A percentile compares a stretch with the other conserved stretches of the same genome.
Conservation (phyloP, 2,888 invertebrate species). For the Parthenolecanium corni region DNA sequence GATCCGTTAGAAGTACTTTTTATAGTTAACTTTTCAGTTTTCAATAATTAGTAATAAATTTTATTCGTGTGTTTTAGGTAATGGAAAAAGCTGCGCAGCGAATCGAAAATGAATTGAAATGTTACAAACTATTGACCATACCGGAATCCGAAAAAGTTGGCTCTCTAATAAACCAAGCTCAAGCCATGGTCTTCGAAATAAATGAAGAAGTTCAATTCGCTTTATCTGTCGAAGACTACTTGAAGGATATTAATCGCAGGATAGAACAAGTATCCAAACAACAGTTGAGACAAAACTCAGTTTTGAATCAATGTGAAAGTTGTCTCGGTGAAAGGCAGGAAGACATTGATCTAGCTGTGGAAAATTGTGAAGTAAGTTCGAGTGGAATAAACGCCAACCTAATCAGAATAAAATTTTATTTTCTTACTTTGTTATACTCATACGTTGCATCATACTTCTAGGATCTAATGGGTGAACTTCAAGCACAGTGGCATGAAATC, state of each 20-base stretch:
- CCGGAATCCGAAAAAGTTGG: slow-evolving; percentile 67
- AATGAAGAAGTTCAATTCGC: slow-evolving; percentile 68
- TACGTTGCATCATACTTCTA: slow-evolving; percentile 13
- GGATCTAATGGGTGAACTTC: slow-evolving; percentile 54
- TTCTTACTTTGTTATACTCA: too few species aligned
- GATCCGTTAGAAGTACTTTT: too few species aligned
- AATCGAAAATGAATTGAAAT: slow-evolving; percentile 67
- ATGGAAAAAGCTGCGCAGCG: slow-evolving; percentile 31
- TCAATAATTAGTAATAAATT: too few species aligned
- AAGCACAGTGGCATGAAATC: slow-evolving; percentile 63
- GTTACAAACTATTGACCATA: slow-evolving; percentile 60
- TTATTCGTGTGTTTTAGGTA: too few species aligned
- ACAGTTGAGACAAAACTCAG: slow-evolving; percentile 48
- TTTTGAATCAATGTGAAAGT: slow-evolving; percentile 57
- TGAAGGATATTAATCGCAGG: slow-evolving; percentile 59
- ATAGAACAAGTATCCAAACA: slow-evolving; percentile 55
- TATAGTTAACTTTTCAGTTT: too few species aligned
- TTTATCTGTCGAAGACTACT: slow-evolving; percentile 58
- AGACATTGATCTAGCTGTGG: slow-evolving; percentile 61
- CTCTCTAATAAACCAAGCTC: slow-evolving; percentile 52
- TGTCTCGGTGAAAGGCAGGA: slow-evolving; percentile 53
- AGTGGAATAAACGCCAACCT: not conserved
- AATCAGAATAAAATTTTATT: too few species aligned
- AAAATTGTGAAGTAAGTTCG: slow-evolving; percentile 50
- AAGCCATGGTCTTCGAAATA: slow-evolving; percentile 58